Evolutionary conservation across 2,888 invertebrate species (phyloP).

Genomic region (Torymus tubicola): DNA sequence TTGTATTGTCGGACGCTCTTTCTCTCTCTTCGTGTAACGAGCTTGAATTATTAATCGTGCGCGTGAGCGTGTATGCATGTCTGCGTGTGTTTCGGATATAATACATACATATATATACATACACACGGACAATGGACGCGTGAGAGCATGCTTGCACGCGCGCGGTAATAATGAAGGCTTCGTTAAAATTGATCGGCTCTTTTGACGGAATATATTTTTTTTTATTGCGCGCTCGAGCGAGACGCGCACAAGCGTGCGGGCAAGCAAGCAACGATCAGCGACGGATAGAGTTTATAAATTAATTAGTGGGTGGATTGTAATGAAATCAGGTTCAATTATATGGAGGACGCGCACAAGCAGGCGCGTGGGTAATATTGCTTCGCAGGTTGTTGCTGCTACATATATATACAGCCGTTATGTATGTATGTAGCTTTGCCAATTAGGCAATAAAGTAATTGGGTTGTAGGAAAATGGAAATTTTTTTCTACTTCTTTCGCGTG

Average conservation of each 20-base stretch:
- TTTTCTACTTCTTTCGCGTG: too few relatives aligned
- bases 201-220: slow-evolving; percentile 21
- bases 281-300: slow-evolving; percentile 6
- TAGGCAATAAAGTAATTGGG: too few relatives aligned
- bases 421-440: too few relatives aligned
- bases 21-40: slow-evolving; percentile 3
- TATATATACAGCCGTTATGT: too few relatives aligned
- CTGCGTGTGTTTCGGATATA: neutral
- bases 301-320: slow-evolving; percentile 8
- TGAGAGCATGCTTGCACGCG: slow-evolving; percentile 25
- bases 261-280: too few relatives aligned
- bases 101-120: too few relatives aligned
- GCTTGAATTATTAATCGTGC: slow-evolving; percentile 45
- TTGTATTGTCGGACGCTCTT: slow-evolving; percentile 7
- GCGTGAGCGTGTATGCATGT: neutral
- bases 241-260: too few relatives aligned
- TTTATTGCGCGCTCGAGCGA: neutral
- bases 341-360: neutral
- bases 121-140: slow-evolving; percentile 16
- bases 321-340: slow-evolving; percentile 36
- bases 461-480: too few relatives aligned
- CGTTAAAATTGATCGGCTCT: slow-evolving; percentile 38
- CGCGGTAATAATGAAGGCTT: slow-evolving; percentile 29
- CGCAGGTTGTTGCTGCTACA: too few relatives aligned
- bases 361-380: too few relatives aligned